Evolutionary conservation across 2,888 invertebrate genomes (phyloP).

Genomic region (Ferdinandea cuprea): DNA sequence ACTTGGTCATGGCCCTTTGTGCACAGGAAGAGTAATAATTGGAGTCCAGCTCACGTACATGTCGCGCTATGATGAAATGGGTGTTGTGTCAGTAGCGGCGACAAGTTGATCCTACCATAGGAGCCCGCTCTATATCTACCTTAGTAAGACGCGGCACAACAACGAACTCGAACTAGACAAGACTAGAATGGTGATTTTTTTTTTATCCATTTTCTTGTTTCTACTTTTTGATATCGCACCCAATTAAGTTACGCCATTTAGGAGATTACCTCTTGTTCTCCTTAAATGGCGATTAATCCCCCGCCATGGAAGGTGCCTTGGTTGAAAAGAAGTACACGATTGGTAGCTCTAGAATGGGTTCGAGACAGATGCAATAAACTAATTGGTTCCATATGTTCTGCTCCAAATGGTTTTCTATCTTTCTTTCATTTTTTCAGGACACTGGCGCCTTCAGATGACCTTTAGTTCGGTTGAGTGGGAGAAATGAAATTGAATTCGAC

Average conservation of each 20-base stretch:
- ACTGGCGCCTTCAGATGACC: not conserved
- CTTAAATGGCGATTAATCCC: conserved; percentile 16
- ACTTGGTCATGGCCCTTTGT: not conserved
- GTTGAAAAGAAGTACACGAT: not conserved
- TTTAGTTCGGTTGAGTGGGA: not conserved
- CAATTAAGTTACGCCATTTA: conserved; percentile 20
- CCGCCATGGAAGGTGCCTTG: not conserved
- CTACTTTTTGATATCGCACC: conserved; percentile 14
- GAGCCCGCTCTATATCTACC: not conserved
- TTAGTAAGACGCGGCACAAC: not conserved
- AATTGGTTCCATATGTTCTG: not conserved
- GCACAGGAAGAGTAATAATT: conserved; percentile 4
- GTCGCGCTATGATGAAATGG: conserved; percentile 26
- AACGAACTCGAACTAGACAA: not conserved
- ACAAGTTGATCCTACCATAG: conserved; percentile 6
- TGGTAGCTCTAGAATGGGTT: not conserved
- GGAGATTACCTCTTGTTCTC: conserved; percentile 20
- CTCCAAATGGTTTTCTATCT: not conserved
- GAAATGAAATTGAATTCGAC: not conserved
- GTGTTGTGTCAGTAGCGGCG: conserved; percentile 12
- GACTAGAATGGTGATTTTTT: not conserved
- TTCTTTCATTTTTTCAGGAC: not conserved
- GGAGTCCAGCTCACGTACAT: conserved; percentile 18
- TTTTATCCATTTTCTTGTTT: not conserved
- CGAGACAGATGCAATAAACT: not conserved